Percentiles rank a stretch among this genome's conserved stretches.
Conservation (phyloP, 2,113 vertebrate species). For the Nymphicus hollandicus region DNA sequence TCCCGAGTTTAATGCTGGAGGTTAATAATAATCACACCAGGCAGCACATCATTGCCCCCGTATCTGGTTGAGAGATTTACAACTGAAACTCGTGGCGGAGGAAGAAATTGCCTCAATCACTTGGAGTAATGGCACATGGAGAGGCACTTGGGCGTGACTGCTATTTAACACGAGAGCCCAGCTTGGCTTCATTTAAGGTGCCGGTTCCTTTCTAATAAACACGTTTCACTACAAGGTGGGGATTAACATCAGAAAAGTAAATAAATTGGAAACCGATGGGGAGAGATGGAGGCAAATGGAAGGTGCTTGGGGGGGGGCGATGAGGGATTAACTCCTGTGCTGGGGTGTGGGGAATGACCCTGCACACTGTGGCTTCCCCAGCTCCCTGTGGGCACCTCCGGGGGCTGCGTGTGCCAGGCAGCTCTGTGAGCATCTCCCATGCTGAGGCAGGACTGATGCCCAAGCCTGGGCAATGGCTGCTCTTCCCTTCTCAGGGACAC, state of each 20-base stretch:
- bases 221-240: conserved; percentile 62
- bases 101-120: conserved; percentile 80
- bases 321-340: neutral
- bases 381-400: fast-evolving
- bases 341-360: neutral
- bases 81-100: conserved; percentile 69
- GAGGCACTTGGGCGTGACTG: conserved; percentile 77
- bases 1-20: neutral
- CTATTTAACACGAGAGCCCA: conserved; percentile 67
- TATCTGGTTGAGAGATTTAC: conserved; percentile 77
- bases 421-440: neutral
- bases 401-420: neutral
- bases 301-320: neutral
- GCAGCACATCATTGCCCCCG: conserved; percentile 67
- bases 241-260: conserved; percentile 51
- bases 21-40: conserved; percentile 67
- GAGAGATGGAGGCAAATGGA: conserved; percentile 17
- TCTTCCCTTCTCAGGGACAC: neutral
- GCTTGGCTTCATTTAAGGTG: conserved; percentile 51
- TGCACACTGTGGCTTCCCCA: neutral
- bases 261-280: conserved; percentile 48
- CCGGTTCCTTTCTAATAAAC: conserved; percentile 68
- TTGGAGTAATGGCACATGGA: conserved; percentile 77
- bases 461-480: neutral
- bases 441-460: neutral